Evolutionary conservation across 2,888 invertebrate species (phyloP), one percentile per base, ranked within the genome.

Genomic region (Leucania comma): DNA sequence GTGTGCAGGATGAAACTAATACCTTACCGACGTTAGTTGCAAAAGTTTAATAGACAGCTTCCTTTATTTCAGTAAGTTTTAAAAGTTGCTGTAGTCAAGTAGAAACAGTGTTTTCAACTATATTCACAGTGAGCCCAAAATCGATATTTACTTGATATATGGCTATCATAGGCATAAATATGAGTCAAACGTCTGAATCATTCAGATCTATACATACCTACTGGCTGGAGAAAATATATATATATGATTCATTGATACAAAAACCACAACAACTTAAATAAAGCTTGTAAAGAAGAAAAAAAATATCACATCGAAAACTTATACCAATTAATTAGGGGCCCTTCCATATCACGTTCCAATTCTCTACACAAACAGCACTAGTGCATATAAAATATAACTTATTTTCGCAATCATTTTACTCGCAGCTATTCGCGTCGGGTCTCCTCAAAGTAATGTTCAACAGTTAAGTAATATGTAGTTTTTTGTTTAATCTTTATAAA

Each of bases 381-480:
- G 5, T 20, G 20, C 26, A 50, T 38, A 35, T 42, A 66, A 60
- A 42, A 60, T 46, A 56, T 26, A 66, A 57, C n/a, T 73, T 51
- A 51, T 59, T 51, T 56, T 59, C 20, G 6, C 46, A 46, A 35
- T 48, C 62, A 51, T 76, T 77, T 77, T 56, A 42, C 38, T 72
- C 51, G 48, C 48, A 72, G 67, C 32, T 20, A 48, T 58, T 63
- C 38, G 54, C 12, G 51, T 63, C 38, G 22, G 38, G 56, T 67
- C 51, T 67, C 46, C 50, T 54, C 58, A 72, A 66, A 77, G 51
- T 66, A 59, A 56, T 59, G 66, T 46, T 63, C 46, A 38, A 48
- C 35, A 59, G 59, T n/a, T n/a, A n/a, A n/a, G n/a, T 72, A 59
- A 77, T 66, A 62, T 62, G 48, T 60, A 61, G 60, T n/a, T n/a